These are phyloP conservation scores for Megastigmus dorsalis DNA, from an alignment of 2,888 invertebrate genomes.

Conservation along the genomic window DNA sequence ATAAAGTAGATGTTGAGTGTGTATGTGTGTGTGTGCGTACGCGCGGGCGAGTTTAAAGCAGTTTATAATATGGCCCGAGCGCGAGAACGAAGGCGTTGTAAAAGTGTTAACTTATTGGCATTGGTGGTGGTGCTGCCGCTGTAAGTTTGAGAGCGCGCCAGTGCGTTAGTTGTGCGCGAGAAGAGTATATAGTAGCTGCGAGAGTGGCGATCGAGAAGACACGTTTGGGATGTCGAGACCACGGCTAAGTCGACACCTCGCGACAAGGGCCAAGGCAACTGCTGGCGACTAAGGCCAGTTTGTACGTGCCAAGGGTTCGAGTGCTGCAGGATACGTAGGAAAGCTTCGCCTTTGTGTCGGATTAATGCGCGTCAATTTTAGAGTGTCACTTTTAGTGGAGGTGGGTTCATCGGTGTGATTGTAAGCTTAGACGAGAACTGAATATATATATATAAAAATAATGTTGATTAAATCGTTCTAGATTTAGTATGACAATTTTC, in stretches of 20 bases:
- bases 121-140: not conserved
- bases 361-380: no score
- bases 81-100: constrained; percentile 4
- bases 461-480: no score
- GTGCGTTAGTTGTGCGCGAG: not conserved
- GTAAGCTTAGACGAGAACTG: no score
- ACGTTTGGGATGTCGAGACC: not conserved
- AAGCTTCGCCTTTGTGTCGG: no score
- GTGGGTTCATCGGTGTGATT: no score
- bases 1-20: constrained; percentile 39
- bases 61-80: not conserved
- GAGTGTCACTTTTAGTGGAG: no score
- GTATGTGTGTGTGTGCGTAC: not conserved
- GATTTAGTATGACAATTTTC: no score
- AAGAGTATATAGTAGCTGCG: not conserved
- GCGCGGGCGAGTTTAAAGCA: not conserved
- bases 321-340: no score
- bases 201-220: not conserved
- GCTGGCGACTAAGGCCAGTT: no score
- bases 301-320: no score
- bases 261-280: constrained; percentile 34
- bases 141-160: not conserved
- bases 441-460: no score
- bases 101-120: constrained; percentile 49
- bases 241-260: not conserved